phyloP scores from a whole-genome alignment of 2,888 invertebrate genomes.

The Troilus luridus region DNA sequence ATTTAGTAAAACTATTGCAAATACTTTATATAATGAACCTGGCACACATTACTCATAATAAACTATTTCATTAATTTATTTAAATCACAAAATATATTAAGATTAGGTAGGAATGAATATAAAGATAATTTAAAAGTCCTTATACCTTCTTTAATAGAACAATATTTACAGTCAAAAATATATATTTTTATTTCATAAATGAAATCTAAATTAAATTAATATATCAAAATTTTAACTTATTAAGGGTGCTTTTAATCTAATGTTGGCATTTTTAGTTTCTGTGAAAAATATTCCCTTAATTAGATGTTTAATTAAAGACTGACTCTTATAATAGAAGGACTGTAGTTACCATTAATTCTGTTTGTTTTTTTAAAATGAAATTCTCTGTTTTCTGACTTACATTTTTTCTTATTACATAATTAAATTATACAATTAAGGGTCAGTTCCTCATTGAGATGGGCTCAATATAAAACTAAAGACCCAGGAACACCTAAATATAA shows the following conservation, averaged over 20 bases:
- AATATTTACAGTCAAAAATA: not conserved
- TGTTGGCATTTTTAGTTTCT: not conserved
- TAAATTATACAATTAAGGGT: not conserved
- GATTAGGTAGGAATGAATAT: not conserved
- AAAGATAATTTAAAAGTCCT: not conserved
- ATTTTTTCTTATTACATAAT: not conserved
- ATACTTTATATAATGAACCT: not conserved
- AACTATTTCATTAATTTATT: not conserved
- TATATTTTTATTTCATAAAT: not conserved
- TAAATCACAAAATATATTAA: not conserved
- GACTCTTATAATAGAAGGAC: not conserved
- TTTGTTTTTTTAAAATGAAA: not conserved
- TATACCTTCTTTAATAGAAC: not conserved
- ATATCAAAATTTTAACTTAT: not conserved
- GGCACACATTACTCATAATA: not conserved
- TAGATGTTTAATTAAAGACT: not conserved
- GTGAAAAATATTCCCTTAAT: not conserved
- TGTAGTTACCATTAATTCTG: not conserved
- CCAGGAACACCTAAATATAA: not conserved
- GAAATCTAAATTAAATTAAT: not conserved
- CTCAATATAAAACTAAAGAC: not conserved
- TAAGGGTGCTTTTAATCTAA: not conserved
- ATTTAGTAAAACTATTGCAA: not conserved
- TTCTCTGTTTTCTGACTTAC: not conserved
- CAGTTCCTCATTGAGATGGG: not conserved